A percentile compares a stretch with the other conserved stretches of the same genome.
Conservation (phyloP, 1,140 invertebrate species). For the Dreissena polymorpha region DNA sequence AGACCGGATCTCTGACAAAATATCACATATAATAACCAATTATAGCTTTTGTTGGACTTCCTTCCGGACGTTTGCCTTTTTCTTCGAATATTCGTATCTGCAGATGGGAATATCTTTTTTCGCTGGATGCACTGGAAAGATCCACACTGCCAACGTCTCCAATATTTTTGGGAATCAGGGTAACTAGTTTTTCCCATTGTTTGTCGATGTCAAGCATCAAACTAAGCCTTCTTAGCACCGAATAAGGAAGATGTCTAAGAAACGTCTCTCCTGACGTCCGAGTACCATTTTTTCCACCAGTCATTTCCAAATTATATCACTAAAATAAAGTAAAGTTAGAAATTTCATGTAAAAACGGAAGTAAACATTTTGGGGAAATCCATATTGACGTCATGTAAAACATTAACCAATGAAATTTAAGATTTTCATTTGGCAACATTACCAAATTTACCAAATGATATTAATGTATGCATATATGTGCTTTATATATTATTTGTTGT, state of each 20-base stretch:
- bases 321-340: not conserved
- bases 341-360: conserved; percentile 22
- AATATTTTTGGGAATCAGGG: conserved; percentile 54
- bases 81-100: conserved; percentile 55
- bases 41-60: conserved; percentile 60
- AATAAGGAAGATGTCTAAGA: conserved; percentile 61
- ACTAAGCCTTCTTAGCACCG: conserved; percentile 47
- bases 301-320: conserved; percentile 6
- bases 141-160: conserved; percentile 30
- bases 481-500: not conserved
- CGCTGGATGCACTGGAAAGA: conserved; percentile 6
- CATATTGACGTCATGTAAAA: conserved; percentile 27
- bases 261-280: conserved; percentile 50
- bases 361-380: conserved; percentile 36
- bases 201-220: conserved; percentile 59
- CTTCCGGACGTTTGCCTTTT: conserved; percentile 38
- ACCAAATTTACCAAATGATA: not conserved
- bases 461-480: not conserved
- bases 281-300: conserved; percentile 7
- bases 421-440: not conserved
- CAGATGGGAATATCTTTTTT: conserved; percentile 54
- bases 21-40: conserved; percentile 9
- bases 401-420: conserved; percentile 1
- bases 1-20: not conserved
- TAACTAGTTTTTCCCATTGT: conserved; percentile 61